Conservation (phyloP, 1,140 invertebrate species). For the Tetramorium parvispinum region DNA sequence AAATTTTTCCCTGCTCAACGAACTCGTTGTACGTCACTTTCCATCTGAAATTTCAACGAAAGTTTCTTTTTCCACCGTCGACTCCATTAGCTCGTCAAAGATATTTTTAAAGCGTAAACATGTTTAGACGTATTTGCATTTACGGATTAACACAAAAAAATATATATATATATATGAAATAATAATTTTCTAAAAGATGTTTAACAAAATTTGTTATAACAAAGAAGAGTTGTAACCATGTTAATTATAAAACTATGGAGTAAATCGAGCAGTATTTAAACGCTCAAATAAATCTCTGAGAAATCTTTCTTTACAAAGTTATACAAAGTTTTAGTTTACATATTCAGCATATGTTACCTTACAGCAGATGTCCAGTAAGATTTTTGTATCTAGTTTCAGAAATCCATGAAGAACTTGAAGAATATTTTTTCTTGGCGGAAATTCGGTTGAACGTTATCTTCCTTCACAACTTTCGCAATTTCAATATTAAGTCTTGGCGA, state of each 20-base stretch:
- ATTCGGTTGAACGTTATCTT: conserved; percentile 23
- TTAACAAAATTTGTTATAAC: neutral
- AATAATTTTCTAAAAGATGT: neutral
- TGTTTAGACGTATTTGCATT: neutral
- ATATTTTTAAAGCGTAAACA: neutral
- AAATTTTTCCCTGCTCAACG: neutral
- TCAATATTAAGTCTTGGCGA: conserved; percentile 34
- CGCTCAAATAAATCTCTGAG: neutral
- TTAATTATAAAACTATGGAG: neutral
- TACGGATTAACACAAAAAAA: too few relatives aligned
- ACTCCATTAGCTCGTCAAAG: conserved; percentile 23
- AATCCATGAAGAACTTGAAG: neutral
- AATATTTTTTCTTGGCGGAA: conserved; percentile 13
- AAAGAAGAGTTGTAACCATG: neutral
- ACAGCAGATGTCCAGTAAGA: neutral
- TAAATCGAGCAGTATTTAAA: neutral
- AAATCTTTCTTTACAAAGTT: neutral
- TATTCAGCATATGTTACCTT: neutral
- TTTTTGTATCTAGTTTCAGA: conserved; percentile 19
- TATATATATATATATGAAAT: neutral
- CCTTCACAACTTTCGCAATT: conserved; percentile 18
- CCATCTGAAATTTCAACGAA: conserved; percentile 45
- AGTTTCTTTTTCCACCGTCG: conserved; percentile 8
- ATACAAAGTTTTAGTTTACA: neutral
- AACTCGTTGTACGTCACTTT: conserved; percentile 33